phyloP scores from a whole-genome alignment of 2,113 vertebrate species.

The Ciconia boyciana region DNA sequence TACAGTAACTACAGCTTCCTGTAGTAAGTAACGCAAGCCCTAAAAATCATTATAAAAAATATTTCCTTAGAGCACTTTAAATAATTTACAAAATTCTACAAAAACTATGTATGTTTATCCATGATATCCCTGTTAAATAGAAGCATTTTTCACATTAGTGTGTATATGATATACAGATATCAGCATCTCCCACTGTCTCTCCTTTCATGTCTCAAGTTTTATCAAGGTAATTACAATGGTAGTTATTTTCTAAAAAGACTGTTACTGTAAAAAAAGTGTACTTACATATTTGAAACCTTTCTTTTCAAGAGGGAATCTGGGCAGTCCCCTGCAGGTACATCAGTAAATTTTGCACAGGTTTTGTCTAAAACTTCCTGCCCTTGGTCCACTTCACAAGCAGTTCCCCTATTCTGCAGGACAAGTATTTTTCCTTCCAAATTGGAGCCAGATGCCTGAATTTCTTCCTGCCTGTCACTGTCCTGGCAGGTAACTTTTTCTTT shows the following conservation, averaged over 20 bases:
- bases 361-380: conserved; percentile 74
- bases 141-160: conserved; percentile 7
- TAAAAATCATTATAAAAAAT: conserved; percentile 66
- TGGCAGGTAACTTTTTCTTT: neutral
- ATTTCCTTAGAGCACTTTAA: conserved; percentile 67
- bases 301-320: conserved; percentile 49
- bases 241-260: neutral
- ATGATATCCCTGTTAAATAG: conserved; percentile 52
- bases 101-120: conserved; percentile 24
- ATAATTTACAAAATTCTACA: conserved; percentile 74
- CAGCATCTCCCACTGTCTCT: neutral
- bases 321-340: conserved; percentile 65
- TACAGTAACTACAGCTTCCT: neutral
- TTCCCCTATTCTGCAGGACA: neutral
- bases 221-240: neutral
- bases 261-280: neutral
- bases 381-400: neutral
- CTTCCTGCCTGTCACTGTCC: neutral
- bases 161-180: neutral
- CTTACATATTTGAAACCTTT: conserved; percentile 79
- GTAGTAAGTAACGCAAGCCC: neutral
- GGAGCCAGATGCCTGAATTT: neutral
- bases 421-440: neutral
- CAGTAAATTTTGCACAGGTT: conserved; percentile 74
- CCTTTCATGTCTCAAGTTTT: neutral